Base-by-base conservation (phyloP, 2,113 vertebrate genomes). In the Eretmochelys imbricata region DNA sequence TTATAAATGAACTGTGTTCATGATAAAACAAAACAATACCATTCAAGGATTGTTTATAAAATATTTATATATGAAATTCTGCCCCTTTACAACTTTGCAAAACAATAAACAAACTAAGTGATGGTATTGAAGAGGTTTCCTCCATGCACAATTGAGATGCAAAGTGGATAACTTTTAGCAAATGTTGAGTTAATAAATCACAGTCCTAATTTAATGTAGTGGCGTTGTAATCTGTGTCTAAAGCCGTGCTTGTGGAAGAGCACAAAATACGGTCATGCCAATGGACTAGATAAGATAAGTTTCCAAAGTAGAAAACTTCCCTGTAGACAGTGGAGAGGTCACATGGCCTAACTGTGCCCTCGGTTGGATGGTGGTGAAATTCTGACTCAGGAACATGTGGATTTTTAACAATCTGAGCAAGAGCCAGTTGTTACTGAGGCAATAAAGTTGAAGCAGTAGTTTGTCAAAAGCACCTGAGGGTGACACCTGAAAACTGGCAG, bases 101-200 rank as follows among this genome's bases (percentile, higher is more conserved):
- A 85, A 55, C 89, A 91, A 80, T 92, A 91, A 91, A 76, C 51
- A 94, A 65, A 79, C 27, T 25, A 91, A 80, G 62, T 31, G 82
- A 38, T 87, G 51, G 50, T 5, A 27, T 65, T 2, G 76, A 85
- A 55, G 84, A 87, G 75, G 1, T 92, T 95, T 96, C 35, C 83
- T 89, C 25, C 27, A 42, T 84, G 83, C 72, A 53, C 59, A 69
- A 48, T 91, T 94, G 90, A 87, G 91, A 75, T 83, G 46, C 84
- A 62, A 50, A 55, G 75, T 88, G 88, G 82, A 87, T 88, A 0
- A 25, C 91, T 85, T 76, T 95, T 72, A 85, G 35, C 50, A 94
- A 48, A 54, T 89, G 46, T 10, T 88, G 54, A 62, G 82, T 90
- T 48, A n/a, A 24, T 87, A 78, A 81, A 82, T 65, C 31, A 10